Percentiles rank a stretch among this genome's conserved stretches.
phyloP scores from a whole-genome alignment of 2,113 vertebrate species.

The Eolophus roseicapilla region DNA sequence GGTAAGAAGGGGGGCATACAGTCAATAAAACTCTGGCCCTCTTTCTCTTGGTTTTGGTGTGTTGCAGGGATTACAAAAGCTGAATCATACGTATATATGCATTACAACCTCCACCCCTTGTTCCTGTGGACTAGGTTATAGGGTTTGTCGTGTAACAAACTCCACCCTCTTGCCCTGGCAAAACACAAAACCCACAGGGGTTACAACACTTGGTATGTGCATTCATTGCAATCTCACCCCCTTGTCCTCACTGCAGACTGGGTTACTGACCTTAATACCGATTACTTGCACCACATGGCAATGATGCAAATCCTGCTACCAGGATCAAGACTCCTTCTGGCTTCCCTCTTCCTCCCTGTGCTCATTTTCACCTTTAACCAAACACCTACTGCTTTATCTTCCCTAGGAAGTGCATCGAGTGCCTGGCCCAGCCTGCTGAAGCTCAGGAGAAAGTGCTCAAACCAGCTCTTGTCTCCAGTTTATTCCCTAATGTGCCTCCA shows the following conservation, averaged over 20 bases:
- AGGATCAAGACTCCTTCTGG: background rate
- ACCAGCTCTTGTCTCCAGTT: conserved; percentile 87
- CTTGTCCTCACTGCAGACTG: background rate
- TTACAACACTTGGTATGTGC: background rate
- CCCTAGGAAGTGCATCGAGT: conserved; percentile 71
- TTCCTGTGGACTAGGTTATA: background rate
- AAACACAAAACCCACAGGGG: background rate
- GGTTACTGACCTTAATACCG: background rate
- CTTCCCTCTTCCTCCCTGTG: background rate
- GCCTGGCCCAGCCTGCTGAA: conserved; percentile 65
- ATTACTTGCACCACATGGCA: background rate
- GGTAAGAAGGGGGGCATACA: background rate
- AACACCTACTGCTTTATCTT: background rate
- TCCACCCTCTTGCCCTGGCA: background rate
- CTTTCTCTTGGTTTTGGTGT: background rate
- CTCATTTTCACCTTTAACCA: background rate
- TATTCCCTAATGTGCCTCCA: conserved; percentile 86
- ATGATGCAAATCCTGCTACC: background rate
- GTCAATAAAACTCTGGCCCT: background rate
- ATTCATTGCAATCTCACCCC: background rate
- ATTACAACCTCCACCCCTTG: background rate
- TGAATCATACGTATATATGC: background rate
- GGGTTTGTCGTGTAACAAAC: background rate
- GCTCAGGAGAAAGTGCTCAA: conserved; percentile 77
- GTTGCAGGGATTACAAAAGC: background rate